Evolutionary conservation across 2,113 vertebrate species (phyloP), one percentile per base, ranked within the genome.

Genomic region (Sinocyclocheilus grahami): DNA sequence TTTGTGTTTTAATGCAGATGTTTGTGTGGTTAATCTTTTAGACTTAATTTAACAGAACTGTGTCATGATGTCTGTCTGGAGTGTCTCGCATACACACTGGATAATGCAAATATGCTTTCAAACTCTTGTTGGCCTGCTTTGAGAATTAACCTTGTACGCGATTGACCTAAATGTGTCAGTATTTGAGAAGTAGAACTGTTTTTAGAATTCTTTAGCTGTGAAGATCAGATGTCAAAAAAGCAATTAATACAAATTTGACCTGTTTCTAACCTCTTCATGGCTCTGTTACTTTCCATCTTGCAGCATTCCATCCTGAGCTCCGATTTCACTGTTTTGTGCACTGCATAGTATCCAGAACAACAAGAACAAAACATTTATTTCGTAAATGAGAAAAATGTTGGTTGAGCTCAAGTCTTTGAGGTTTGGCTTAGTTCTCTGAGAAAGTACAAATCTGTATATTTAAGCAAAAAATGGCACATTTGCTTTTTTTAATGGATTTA

Each of bases 81-180:
- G n/a, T 24, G 22, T 75, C 39, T 75, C 39, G 1, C 72, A 48
- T 18, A 9, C 67, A 9, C 2, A 11, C 11, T 42, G 72, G 22
- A 48, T 75, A 75, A 75, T 78, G 48, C 75, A 55, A 55, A 53
- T 55, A 22, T 30, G 2, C 24, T 77, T 77, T 77, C 24, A 53
- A 77, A 53, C 48, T 16, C 46, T 77, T 53, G 24, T 22, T 53
- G 14, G 75, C 3, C 24, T 55, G 10, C 46, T 78, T 55, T 78
- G 24, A 53, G 48, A 78, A 55, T 78, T 55, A 78, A 78, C 42
- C 7, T 18, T 53, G 48, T 30, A 30, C 1, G 24, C 1, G 46
- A 27, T 55, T 30, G 48, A 78, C 79, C 79, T 82, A 13, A 65
- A 46, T 65, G 14, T 78, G 75, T 78, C 75, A 55, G 75, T 78